Conservation (phyloP, 2,113 vertebrate genomes). For the Gila orcuttii region DNA sequence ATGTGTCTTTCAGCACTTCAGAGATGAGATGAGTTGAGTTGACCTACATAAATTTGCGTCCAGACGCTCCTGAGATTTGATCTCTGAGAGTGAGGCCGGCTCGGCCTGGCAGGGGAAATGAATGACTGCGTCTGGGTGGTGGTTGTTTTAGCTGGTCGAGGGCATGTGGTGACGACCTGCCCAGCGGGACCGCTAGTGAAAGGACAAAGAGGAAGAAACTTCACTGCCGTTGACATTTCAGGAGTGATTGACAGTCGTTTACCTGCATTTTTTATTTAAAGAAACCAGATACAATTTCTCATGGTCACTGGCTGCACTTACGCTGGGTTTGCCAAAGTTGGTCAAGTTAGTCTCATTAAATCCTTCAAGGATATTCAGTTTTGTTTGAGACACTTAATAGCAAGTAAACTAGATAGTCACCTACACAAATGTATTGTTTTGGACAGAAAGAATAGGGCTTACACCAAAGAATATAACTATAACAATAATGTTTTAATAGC, state of each 20-base stretch:
- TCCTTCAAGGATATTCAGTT: not conserved
- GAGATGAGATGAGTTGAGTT: constrained; percentile 9
- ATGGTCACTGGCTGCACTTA: not conserved
- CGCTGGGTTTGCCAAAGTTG: not conserved
- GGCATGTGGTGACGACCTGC: not conserved
- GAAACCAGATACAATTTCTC: not conserved
- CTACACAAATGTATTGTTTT: not conserved
- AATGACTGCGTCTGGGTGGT: constrained; percentile 54
- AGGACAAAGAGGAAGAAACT: not conserved
- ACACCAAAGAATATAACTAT: too few relatives aligned
- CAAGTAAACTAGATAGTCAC: not conserved
- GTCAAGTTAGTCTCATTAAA: not conserved
- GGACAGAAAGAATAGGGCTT: too few relatives aligned
- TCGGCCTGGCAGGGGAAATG: constrained; percentile 36
- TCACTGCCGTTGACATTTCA: not conserved
- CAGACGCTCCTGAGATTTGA: constrained; percentile 15
- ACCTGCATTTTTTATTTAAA: not conserved
- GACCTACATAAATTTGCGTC: not conserved
- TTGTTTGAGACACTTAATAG: not conserved
- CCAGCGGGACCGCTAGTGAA: not conserved
- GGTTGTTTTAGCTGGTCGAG: constrained; percentile 35
- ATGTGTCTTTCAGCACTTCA: not conserved
- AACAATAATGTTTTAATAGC: too few relatives aligned
- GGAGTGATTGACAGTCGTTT: not conserved
- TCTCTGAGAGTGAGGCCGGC: not conserved